phyloP scores from a whole-genome alignment of 2,113 vertebrate species.

The Urocynchramus pylzowi region DNA sequence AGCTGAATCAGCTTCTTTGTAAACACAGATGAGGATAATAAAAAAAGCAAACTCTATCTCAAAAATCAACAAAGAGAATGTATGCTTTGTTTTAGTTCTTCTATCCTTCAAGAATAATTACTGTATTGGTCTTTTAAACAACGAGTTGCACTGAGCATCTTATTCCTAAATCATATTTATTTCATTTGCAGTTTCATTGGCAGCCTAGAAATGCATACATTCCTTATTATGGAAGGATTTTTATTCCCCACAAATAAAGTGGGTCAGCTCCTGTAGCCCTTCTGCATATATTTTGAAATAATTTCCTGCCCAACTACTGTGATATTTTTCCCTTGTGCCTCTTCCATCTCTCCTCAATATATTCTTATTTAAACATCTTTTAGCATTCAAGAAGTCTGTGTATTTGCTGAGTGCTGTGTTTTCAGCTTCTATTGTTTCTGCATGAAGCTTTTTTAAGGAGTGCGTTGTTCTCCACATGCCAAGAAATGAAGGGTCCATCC shows the following conservation, averaged over 20 bases:
- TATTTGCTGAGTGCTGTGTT: background rate
- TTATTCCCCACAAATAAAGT: slow-evolving; percentile 36
- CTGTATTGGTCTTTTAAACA: background rate
- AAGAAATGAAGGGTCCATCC: background rate
- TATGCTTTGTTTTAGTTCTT: background rate
- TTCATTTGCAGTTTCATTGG: background rate
- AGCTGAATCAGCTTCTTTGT: background rate
- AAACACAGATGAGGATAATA: background rate
- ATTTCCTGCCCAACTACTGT: slow-evolving; percentile 41
- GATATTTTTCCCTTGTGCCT: slow-evolving; percentile 43
- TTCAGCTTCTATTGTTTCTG: slow-evolving; percentile 20
- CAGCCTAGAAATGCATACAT: background rate
- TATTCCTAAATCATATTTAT: background rate
- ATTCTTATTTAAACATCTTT: background rate
- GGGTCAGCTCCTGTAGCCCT: slow-evolving; percentile 31
- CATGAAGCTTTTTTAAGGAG: background rate
- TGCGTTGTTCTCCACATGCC: background rate
- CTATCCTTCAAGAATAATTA: background rate
- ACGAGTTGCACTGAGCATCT: background rate
- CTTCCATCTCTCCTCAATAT: slow-evolving; percentile 12
- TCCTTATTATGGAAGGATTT: slow-evolving; percentile 30
- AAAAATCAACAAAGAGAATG: background rate
- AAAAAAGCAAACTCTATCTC: background rate
- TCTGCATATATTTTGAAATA: slow-evolving; percentile 48
- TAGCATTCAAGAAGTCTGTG: background rate